phyloP scores from a whole-genome alignment of 2,797 vertebrate species.

The Mormyrus hasselquistii region DNA sequence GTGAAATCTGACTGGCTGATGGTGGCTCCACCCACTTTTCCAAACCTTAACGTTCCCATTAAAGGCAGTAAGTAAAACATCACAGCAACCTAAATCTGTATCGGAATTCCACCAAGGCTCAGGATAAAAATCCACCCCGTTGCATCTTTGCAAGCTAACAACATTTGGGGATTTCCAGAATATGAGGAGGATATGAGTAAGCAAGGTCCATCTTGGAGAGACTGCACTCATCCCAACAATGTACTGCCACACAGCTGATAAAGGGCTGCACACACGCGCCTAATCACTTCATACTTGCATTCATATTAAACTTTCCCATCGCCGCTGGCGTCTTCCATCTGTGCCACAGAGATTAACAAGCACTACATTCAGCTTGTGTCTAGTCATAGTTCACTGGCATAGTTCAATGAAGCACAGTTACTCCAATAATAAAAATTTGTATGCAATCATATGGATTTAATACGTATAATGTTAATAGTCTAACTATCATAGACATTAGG shows the following conservation, averaged over 20 bases:
- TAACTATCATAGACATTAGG: too few relatives aligned
- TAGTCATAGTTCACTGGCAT: not conserved
- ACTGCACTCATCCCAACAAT: not conserved
- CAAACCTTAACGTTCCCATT: not conserved
- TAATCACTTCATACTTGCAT: not conserved
- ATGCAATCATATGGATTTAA: not conserved
- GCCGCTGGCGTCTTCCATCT: not conserved
- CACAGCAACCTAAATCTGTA: not conserved
- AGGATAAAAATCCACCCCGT: not conserved
- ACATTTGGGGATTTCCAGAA: constrained; percentile 1
- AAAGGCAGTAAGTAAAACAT: not conserved
- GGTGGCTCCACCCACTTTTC: not conserved
- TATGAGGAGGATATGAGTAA: constrained; percentile 12
- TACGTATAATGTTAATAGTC: not conserved
- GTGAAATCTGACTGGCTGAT: not conserved
- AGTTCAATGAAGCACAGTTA: not conserved
- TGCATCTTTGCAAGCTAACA: not conserved
- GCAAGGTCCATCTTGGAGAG: not conserved
- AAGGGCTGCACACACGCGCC: not conserved
- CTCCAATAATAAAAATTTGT: not conserved
- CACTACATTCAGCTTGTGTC: not conserved
- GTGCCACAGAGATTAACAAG: not conserved
- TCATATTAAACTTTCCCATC: not conserved
- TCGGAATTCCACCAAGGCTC: not conserved
- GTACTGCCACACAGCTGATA: not conserved